Evolutionary conservation across 2,113 vertebrate genomes (phyloP), one percentile per base, ranked within the genome.

Genomic region (Nettapus auritus): DNA sequence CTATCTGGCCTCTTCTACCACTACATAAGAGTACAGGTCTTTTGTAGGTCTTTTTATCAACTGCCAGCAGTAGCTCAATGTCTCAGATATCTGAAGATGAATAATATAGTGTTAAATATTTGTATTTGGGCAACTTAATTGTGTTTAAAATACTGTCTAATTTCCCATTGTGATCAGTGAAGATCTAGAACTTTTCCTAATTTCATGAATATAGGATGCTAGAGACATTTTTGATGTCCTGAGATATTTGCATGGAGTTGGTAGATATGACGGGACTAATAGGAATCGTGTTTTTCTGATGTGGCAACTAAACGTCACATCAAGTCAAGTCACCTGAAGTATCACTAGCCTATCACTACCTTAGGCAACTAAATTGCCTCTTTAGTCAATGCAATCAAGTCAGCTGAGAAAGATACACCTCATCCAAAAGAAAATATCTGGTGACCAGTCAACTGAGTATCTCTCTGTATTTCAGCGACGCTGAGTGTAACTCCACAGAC

Each of bases 291-390:
- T 5, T 59, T 82, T 82, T 62, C 18, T 90, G 50, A 42, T 53
- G 22, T 11, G 56, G 34, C 36, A 53, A 31, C 13, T 73, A 48
- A 62, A 86, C n/a, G 33, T 20, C 46, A 48, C 46, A 48, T 3
- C 1, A n/a, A 2, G 36, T 78, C 18, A 46, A 23, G 12, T 31
- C 13, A 77, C 50, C 44, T 73, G 83, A 80, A 77, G 73, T 60
- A 55, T 60, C 2, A 3, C 10, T 56, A 78, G 18, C 55, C 3
- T 55, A 0, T 55, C 26, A 66, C 3, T 50, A 0, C 50, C 23
- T 76, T 63, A 67, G 18, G n/a, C 23, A 88, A 82, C 3, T 8
- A 40, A 44, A 82, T 23, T 85, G 1, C 13, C 66, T 57, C 44
- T 31, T 63, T 55, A 67, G 22, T 60, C 46, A 57, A 36, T 36